A percentile compares a stretch with the other conserved stretches of the same genome.
Conservation (phyloP, 2,113 vertebrate genomes). For the Oreochromis spilurus region DNA sequence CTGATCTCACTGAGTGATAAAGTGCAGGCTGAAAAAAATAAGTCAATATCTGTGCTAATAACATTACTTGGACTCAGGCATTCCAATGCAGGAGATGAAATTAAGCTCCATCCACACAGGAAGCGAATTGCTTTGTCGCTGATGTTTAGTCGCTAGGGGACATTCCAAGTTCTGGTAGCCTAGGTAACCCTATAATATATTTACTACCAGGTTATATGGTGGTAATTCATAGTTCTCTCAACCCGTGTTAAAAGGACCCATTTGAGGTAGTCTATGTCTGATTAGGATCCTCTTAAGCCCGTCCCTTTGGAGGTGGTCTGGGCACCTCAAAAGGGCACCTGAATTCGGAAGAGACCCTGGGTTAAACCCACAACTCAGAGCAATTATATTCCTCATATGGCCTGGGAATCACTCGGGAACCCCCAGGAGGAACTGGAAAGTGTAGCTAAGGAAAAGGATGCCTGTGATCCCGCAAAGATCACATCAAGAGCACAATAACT, state of each 20-base stretch:
- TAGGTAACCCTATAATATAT: not conserved
- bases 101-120: not conserved
- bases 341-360: not conserved
- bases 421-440: not conserved
- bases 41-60: not conserved
- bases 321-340: not conserved
- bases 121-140: accelerated
- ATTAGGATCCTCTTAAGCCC: not conserved
- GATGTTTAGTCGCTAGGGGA: not conserved
- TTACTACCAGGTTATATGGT: not conserved
- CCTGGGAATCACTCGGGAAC: not conserved
- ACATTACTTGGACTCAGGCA: not conserved
- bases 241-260: accelerated
- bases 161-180: not conserved
- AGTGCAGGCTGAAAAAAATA: not conserved
- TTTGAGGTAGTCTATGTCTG: not conserved
- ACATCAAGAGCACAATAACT: not conserved
- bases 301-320: not conserved
- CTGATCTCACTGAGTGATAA: not conserved
- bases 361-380: not conserved
- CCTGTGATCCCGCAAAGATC: not conserved
- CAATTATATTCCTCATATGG: not conserved
- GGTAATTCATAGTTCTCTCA: not conserved
- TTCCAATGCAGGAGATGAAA: not conserved
- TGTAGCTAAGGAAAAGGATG: not conserved